Evolutionary conservation across 2,113 vertebrate genomes (phyloP).

Genomic region (Corydoras maculifer): DNA sequence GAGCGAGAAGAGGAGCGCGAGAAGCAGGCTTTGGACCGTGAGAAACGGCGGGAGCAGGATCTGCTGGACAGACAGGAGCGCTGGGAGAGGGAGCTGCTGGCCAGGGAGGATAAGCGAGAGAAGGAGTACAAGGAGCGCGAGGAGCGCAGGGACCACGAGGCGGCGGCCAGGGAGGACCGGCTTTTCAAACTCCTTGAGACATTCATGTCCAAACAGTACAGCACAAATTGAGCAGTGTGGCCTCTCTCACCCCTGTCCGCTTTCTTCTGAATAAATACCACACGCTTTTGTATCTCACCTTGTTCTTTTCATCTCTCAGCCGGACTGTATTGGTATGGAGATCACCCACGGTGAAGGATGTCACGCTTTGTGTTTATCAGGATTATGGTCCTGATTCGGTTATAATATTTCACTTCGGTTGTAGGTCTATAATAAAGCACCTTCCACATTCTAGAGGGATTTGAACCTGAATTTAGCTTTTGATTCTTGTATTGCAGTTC

Average conservation of each 20-base stretch:
- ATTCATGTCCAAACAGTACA: conserved; percentile 36
- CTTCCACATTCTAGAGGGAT: too few species aligned
- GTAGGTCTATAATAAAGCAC: too few species aligned
- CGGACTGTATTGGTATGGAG: not conserved
- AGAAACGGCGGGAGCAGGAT: conserved; percentile 35
- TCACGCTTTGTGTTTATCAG: too few species aligned
- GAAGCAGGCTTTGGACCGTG: conserved; percentile 25
- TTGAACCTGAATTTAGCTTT: too few species aligned
- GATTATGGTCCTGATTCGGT: too few species aligned
- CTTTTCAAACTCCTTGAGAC: conserved; percentile 41
- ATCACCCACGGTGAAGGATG: not conserved
- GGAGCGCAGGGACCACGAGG: conserved; percentile 36
- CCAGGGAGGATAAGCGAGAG: conserved; percentile 28
- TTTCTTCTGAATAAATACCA: conserved; percentile 36
- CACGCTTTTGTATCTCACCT: conserved; percentile 7
- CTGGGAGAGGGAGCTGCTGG: conserved; percentile 35
- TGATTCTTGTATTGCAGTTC: too few species aligned
- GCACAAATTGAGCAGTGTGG: not conserved
- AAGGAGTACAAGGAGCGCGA: conserved; percentile 32
- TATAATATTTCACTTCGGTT: too few species aligned
- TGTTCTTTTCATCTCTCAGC: conserved; percentile 10
- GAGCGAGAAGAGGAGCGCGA: conserved; percentile 34
- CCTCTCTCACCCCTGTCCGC: conserved; percentile 6
- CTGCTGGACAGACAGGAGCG: conserved; percentile 34
- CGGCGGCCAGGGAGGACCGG: conserved; percentile 32